Evolutionary conservation across 2,888 invertebrate species (phyloP).

Genomic region (Emmelina monodactyla): DNA sequence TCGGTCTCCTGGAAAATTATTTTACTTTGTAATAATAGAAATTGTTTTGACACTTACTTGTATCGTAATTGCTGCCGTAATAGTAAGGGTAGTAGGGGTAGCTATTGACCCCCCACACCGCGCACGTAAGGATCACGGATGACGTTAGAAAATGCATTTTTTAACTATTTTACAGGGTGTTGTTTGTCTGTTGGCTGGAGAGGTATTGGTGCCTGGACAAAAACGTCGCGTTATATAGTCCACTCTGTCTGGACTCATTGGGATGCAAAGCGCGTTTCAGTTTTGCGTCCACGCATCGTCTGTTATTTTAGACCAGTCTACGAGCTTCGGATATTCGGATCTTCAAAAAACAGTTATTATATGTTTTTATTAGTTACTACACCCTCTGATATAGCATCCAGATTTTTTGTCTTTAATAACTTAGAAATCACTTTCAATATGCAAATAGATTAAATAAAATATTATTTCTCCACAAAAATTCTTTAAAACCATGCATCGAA

Average conservation of each 20-base stretch:
- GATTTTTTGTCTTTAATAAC: no score
- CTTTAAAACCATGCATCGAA: no score
- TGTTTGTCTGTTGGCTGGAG: slow-evolving; percentile 27
- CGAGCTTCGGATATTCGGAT: no score
- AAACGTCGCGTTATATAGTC: slow-evolving; percentile 46
- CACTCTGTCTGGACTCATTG: slow-evolving; percentile 43
- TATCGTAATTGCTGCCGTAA: slow-evolving; percentile 39
- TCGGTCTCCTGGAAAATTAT: no score
- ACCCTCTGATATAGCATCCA: no score
- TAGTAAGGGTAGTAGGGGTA: slow-evolving; percentile 51
- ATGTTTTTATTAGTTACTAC: no score
- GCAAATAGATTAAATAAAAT: no score
- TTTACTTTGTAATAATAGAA: no score
- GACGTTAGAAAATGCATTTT: slow-evolving; percentile 33
- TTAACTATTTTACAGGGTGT: slow-evolving; percentile 24
- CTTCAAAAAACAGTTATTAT: no score
- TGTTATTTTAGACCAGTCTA: no score
- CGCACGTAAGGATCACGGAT: slow-evolving; percentile 31
- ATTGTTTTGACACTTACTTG: slow-evolving; percentile 50
- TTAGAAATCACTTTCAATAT: no score
- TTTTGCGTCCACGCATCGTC: slow-evolving; percentile 31
- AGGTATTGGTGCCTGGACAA: slow-evolving; percentile 30
- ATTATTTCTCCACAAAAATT: no score
- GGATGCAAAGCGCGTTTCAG: slow-evolving; percentile 39
- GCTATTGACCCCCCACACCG: slow-evolving; percentile 32